Conservation (phyloP, 2,888 invertebrate genomes). For the Cerceris rybyensis region DNA sequence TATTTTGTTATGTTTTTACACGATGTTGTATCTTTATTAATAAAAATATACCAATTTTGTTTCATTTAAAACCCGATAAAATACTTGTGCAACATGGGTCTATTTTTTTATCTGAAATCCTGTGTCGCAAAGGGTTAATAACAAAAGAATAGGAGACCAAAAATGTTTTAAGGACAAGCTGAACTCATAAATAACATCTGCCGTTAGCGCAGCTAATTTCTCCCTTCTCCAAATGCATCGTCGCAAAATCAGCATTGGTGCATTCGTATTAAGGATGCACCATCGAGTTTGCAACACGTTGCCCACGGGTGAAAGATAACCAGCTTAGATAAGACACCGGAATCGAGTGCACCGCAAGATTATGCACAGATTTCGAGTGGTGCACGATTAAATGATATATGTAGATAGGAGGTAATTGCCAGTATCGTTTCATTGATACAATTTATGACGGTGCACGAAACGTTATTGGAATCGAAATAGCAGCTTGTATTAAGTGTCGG, state of each 20-base stretch:
- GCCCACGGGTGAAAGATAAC: constrained; percentile 31
- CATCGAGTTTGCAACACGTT: constrained; percentile 19
- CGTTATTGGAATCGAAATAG: constrained; percentile 24
- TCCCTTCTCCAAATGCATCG: not conserved
- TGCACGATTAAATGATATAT: constrained; percentile 40
- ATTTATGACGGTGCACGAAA: constrained; percentile 17
- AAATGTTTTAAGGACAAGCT: too few species aligned
- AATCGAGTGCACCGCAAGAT: constrained; percentile 49
- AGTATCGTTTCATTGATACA: constrained; percentile 21
- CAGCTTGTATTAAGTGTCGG: not conserved
- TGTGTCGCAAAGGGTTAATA: too few species aligned
- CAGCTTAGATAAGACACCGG: constrained; percentile 55
- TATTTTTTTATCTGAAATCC: too few species aligned
- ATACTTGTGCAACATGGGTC: too few species aligned
- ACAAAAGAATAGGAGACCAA: too few species aligned
- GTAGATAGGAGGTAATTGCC: constrained; percentile 38
- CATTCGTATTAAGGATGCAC: constrained; percentile 45
- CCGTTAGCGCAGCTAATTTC: not conserved
- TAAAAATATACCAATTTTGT: too few species aligned
- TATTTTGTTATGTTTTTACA: too few species aligned
- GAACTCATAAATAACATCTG: too few species aligned
- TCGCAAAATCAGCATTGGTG: not conserved
- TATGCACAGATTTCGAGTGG: constrained; percentile 31
- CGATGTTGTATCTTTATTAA: too few species aligned
- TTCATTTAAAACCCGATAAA: too few species aligned